Percentiles rank a stretch among this genome's conserved stretches.
Conservation (phyloP, 2,888 invertebrate genomes). For the Dastarcus helophoroides region DNA sequence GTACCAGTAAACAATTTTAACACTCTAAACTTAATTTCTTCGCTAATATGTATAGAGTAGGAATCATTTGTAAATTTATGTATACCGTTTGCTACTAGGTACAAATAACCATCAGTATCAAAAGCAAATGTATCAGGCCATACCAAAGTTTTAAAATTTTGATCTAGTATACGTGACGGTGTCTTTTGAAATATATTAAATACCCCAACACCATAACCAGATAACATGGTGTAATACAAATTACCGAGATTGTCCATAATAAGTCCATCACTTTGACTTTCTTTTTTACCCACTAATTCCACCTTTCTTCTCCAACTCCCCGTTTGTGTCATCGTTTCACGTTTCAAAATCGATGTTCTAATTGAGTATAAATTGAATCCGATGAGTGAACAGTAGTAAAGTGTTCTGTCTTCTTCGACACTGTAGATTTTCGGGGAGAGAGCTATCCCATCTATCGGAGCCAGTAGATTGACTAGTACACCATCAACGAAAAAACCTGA, state of each 20-base stretch:
- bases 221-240: slow-evolving; percentile 55
- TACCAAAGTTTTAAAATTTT: slow-evolving; percentile 51
- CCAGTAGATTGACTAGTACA: slow-evolving; percentile 41
- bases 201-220: slow-evolving; percentile 54
- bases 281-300: slow-evolving; percentile 37
- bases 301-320: slow-evolving; percentile 23
- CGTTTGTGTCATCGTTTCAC: slow-evolving; percentile 35
- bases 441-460: slow-evolving; percentile 59
- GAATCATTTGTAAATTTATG: too few species aligned
- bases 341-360: slow-evolving; percentile 46
- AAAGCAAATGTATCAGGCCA: slow-evolving; percentile 61
- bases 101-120: too few species aligned
- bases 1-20: too few species aligned
- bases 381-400: slow-evolving; percentile 26
- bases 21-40: too few species aligned
- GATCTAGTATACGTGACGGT: slow-evolving; percentile 37
- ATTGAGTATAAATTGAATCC: slow-evolving; percentile 44
- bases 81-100: too few species aligned
- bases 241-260: slow-evolving; percentile 59
- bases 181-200: slow-evolving; percentile 51
- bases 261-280: slow-evolving; percentile 54
- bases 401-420: slow-evolving; percentile 15
- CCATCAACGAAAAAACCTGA: slow-evolving; percentile 48
- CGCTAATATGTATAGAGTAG: too few species aligned
- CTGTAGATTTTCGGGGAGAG: slow-evolving; percentile 41